Conservation (phyloP, 2,888 invertebrate genomes). For the Nowickia ferox region DNA sequence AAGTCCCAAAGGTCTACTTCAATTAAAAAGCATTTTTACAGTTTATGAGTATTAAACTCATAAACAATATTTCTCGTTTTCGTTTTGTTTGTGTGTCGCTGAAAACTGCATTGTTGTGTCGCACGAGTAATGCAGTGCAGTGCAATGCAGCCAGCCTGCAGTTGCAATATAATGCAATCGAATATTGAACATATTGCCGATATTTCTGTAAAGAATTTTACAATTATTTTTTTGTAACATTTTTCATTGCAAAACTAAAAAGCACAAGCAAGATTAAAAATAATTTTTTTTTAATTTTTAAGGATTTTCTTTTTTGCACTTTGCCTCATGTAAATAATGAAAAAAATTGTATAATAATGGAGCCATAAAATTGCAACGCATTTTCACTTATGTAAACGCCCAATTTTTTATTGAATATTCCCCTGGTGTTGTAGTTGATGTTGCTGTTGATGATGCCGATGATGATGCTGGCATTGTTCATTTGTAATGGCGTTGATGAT, state of each 20-base stretch:
- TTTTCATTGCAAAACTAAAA: constrained; percentile 53
- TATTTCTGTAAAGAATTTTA: constrained; percentile 55
- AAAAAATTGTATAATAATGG: constrained; percentile 69
- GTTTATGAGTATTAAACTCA: constrained; percentile 69
- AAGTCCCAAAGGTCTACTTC: constrained; percentile 82
- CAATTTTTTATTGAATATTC: constrained; percentile 72
- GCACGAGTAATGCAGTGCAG: constrained; percentile 19
- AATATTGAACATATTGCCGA: constrained; percentile 40
- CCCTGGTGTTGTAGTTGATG: constrained; percentile 64
- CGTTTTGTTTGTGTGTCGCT: constrained; percentile 49
- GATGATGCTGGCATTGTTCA: constrained; percentile 60
- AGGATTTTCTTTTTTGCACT: constrained; percentile 39
- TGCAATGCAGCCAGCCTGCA: constrained; percentile 36
- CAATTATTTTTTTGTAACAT: constrained; percentile 50
- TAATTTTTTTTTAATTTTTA: constrained; percentile 50
- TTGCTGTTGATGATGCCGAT: constrained; percentile 43
- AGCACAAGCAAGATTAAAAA: constrained; percentile 65
- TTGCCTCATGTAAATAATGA: constrained; percentile 59
- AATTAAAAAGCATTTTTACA: constrained; percentile 81
- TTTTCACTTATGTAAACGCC: constrained; percentile 72
- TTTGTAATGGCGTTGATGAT: constrained; percentile 59
- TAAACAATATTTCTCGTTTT: constrained; percentile 67
- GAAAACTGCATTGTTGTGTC: constrained; percentile 64
- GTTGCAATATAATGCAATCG: constrained; percentile 59
- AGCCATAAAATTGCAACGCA: constrained; percentile 71